Base-by-base conservation (phyloP, 2,888 invertebrate genomes). In the Dendrolimus houi region DNA sequence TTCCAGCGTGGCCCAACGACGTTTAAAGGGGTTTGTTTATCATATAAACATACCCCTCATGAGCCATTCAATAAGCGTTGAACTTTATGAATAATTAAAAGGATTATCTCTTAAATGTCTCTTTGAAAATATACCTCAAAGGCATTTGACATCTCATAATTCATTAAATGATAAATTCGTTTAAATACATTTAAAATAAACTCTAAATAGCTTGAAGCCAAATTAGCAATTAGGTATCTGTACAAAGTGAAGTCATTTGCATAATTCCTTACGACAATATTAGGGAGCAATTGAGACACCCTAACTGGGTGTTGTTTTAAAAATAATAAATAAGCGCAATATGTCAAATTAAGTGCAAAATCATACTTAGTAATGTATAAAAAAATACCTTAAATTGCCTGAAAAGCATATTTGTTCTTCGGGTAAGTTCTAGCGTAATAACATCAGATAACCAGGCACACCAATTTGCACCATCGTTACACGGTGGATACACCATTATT, bases 111-210 rank as follows among this genome's bases (percentile, higher is more conserved):
- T 52, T 52, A 14, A 52, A 47, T 47, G 12, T 47, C 47, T 12
- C 47, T 47, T 47, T 47, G 47, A 10, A 12, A 47, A 6, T 47
- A 47, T 47, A 29, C 29, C 29, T 6, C 29, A 47, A 47, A 47
- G 47, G 47, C 47, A 47, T 47, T 47, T 47, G 47, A 47, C 47
- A 12, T 47, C 47, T 47, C 47, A 47, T 47, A 47, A 47, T 47
- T 47, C 47, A 47, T 2, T 47, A 47, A 47, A 47, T 8, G 29
- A 29, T 29, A 29, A 29, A 29, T 29, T n/a, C 41, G 10, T 54
- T 56, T 60, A 60, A 63, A 60, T 59, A 60, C 58, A 47, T 58
- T 60, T 58, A 47, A 12, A 47, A 47, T 3, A 12, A 47, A 10
- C 9, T 47, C 9, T 6, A 47, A 47, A 47, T 47, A 47, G 47